These are phyloP conservation scores for Pachycephala philippinensis DNA, from an alignment of 2,113 vertebrate species.

Conservation along the genomic window DNA sequence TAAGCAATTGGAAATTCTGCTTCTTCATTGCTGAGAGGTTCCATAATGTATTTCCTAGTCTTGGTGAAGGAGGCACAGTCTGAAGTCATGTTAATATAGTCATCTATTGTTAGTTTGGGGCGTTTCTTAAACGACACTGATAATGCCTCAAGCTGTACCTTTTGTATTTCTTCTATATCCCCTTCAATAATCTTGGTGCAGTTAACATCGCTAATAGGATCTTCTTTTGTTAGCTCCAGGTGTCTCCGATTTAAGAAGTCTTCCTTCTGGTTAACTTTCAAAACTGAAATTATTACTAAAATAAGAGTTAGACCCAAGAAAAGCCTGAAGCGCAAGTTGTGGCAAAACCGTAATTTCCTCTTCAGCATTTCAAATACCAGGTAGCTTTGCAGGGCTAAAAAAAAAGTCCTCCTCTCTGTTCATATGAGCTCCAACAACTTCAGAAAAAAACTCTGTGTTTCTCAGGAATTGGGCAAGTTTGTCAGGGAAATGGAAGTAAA, in stretches of 20 bases:
- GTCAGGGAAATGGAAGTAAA: background rate
- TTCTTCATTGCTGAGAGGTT: slow-evolving; percentile 84
- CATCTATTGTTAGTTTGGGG: slow-evolving; percentile 60
- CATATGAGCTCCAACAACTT: background rate
- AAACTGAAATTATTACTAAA: slow-evolving; percentile 48
- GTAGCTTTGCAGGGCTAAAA: background rate
- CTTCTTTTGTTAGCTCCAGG: slow-evolving; percentile 70
- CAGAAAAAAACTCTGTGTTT: background rate
- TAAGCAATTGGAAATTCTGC: slow-evolving; percentile 86
- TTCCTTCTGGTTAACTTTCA: slow-evolving; percentile 71
- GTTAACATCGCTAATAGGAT: slow-evolving; percentile 68
- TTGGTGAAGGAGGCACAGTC: slow-evolving; percentile 78
- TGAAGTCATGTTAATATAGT: slow-evolving; percentile 79
- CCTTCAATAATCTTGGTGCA: slow-evolving; percentile 80
- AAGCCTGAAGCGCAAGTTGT: slow-evolving; percentile 44
- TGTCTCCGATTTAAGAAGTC: slow-evolving; percentile 45
- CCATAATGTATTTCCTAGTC: slow-evolving; percentile 79
- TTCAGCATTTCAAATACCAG: slow-evolving; percentile 65
- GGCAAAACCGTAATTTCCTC: slow-evolving; percentile 80
- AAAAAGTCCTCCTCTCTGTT: background rate
- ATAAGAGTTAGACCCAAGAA: slow-evolving; percentile 56
- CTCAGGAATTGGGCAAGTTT: background rate
- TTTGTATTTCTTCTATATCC: slow-evolving; percentile 74
- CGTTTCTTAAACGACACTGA: slow-evolving; percentile 69
- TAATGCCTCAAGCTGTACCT: slow-evolving; percentile 74